Base-by-base conservation (phyloP, 2,113 vertebrate genomes). In the Sylvilagus bachmani region DNA sequence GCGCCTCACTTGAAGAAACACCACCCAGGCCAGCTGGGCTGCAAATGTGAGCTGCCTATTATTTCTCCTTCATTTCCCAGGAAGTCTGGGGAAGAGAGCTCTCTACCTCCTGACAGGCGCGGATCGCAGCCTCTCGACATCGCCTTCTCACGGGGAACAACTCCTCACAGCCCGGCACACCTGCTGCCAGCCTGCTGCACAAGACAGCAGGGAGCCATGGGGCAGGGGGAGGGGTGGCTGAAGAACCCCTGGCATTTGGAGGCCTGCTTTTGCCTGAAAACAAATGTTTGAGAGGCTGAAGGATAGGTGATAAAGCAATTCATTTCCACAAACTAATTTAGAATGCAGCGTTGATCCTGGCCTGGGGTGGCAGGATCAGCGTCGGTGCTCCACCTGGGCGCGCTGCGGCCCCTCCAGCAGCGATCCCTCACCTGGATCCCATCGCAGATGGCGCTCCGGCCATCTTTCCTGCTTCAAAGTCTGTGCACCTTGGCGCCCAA, bases 61-160 rank as follows among this genome's bases (percentile, higher is more conserved):
- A 86, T 49, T 89, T 90, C 81, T 66, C 90, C 92, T 51, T 92
- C 93, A 86, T 88, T 89, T 93, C 69, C 38, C 81, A 53, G 79
- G 81, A 92, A 92, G 51, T 36, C 77, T 53, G 58, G 61, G 55
- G 38, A 78, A 58, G 69, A 83, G 51, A 79, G 64, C 33, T 44
- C 55, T 1, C 3, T 0, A 10, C 53, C 49, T 86, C 93, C 89
- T 4, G 4, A 58, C 11, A 22, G 89, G 55, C 8, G 0, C 14
- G 0, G 27, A 31, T 69, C 78, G 67, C 61, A 62, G 67, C n/a
- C 78, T 64, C 53, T 11, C 85, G 84, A 67, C n/a, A 17, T 14
- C n/a, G 58, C 33, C 77, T 66, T 36, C 94, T 79, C 44, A 17
- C 0, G 5, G 66, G 14, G n/a, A 64, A 81, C 3, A 38, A 22